phyloP scores from a whole-genome alignment of 2,888 invertebrate species.

The Drosophila prostipennis region DNA sequence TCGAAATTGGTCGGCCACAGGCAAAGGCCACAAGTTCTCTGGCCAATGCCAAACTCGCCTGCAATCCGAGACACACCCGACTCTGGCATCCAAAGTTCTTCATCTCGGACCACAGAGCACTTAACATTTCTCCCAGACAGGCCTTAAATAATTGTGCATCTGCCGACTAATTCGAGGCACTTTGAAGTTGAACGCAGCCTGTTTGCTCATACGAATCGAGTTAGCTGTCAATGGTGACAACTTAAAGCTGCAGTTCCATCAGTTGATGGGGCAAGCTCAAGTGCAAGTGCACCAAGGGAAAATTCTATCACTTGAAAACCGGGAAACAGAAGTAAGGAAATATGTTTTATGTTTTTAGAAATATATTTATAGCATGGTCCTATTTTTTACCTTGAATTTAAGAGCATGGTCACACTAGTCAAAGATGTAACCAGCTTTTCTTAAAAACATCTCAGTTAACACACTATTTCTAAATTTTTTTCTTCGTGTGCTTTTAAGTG shows the following conservation, averaged over 20 bases:
- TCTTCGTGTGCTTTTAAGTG: slow-evolving; percentile 4
- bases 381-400: not conserved
- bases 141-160: slow-evolving; percentile 42
- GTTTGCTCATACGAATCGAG: slow-evolving; percentile 12
- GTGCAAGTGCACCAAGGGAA: slow-evolving; percentile 1
- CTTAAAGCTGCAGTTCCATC: slow-evolving; percentile 27
- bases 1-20: slow-evolving; percentile 48
- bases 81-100: slow-evolving; percentile 25
- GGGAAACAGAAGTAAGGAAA: not conserved
- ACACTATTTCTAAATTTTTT: not conserved
- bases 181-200: slow-evolving; percentile 31
- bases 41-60: slow-evolving; percentile 22
- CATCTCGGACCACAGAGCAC: slow-evolving; percentile 46
- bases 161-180: slow-evolving; percentile 39
- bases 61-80: slow-evolving; percentile 20
- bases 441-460: no score
- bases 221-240: slow-evolving; percentile 31
- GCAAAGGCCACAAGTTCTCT: slow-evolving; percentile 49
- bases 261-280: not conserved
- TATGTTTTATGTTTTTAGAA: not conserved
- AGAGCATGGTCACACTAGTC: not conserved
- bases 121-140: slow-evolving; percentile 39
- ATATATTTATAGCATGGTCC: not conserved
- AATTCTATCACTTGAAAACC: no score
- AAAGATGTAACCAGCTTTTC: not conserved